Conservation (phyloP, 2,113 vertebrate species). For the Gymnobelideus leadbeateri region DNA sequence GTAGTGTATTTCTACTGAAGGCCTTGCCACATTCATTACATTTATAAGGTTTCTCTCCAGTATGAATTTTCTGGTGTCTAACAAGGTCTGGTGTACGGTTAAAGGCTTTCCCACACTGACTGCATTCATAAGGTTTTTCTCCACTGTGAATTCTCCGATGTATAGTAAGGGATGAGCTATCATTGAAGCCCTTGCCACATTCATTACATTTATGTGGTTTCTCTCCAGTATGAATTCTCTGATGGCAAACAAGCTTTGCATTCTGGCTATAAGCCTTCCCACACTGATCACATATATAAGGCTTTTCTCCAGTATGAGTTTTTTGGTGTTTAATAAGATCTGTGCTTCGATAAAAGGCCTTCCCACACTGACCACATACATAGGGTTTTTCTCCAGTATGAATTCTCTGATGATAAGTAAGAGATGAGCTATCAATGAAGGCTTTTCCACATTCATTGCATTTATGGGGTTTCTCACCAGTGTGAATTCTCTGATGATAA, state of each 20-base stretch:
- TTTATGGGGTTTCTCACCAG: constrained; percentile 64
- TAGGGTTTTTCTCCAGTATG: constrained; percentile 56
- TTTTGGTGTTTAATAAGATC: constrained; percentile 60
- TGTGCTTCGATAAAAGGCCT: constrained; percentile 75
- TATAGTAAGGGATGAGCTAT: constrained; percentile 74
- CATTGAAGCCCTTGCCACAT: constrained; percentile 75
- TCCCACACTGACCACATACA: constrained; percentile 48
- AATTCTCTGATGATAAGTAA: constrained; percentile 78
- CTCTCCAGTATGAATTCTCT: constrained; percentile 80
- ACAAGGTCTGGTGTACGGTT: constrained; percentile 74
- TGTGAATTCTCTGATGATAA: constrained; percentile 77
- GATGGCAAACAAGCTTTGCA: constrained; percentile 77
- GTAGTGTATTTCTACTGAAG: neutral
- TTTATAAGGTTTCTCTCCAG: constrained; percentile 51
- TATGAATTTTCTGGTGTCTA: constrained; percentile 77
- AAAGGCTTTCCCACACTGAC: constrained; percentile 73
- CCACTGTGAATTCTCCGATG: constrained; percentile 78
- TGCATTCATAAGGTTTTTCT: constrained; percentile 78
- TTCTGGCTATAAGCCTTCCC: constrained; percentile 80
- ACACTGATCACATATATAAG: constrained; percentile 75
- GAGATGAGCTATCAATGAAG: constrained; percentile 59
- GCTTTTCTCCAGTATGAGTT: constrained; percentile 32
- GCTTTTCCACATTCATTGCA: constrained; percentile 62
- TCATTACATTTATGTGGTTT: constrained; percentile 76
- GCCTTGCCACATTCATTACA: constrained; percentile 22